A percentile compares a stretch with the other conserved stretches of the same genome.
Conservation (phyloP, 2,113 vertebrate genomes). For the Agelaius phoeniceus region DNA sequence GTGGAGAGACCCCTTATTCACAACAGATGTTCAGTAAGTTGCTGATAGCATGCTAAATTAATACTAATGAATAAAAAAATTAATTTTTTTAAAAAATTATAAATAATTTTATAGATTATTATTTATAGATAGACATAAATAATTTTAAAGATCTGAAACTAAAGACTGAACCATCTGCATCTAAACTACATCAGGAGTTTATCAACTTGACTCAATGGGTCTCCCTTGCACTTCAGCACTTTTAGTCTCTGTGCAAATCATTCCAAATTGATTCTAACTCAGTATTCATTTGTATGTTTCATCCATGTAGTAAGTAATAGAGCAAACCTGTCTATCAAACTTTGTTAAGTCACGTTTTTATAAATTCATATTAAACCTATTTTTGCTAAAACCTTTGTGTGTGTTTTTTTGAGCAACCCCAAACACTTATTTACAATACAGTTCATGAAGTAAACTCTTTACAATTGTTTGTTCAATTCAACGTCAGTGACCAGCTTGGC, state of each 20-base stretch:
- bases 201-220: not conserved
- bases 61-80: not conserved
- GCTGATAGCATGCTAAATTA: not conserved
- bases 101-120: no score
- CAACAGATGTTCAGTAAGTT: not conserved
- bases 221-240: accelerated
- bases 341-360: not conserved
- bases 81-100: no score
- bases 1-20: not conserved
- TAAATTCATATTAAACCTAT: not conserved
- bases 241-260: not conserved
- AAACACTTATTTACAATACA: not conserved
- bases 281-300: not conserved
- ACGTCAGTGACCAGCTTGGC: not conserved
- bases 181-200: not conserved
- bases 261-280: not conserved
- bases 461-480: not conserved
- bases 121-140: not conserved
- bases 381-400: not conserved
- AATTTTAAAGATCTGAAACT: not conserved
- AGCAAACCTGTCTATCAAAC: not conserved
- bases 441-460: not conserved
- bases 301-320: not conserved
- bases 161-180: not conserved
- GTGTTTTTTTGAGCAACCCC: not conserved